These are phyloP conservation scores for Petroica traversi DNA, from an alignment of 2,113 vertebrate genomes.

Conservation along the genomic window DNA sequence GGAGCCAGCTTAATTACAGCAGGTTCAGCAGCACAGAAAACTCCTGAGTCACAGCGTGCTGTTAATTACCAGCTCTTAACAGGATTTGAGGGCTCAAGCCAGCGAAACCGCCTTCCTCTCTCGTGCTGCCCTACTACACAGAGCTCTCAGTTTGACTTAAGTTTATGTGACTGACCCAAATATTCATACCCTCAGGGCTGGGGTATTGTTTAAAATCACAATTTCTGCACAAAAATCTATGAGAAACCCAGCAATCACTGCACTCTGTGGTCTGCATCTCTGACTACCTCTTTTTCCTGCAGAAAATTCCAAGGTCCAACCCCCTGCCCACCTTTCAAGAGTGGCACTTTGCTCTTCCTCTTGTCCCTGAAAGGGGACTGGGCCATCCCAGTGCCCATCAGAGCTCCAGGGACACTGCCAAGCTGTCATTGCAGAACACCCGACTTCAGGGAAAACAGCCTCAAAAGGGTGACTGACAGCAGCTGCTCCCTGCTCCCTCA, in stretches of 20 bases:
- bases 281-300: neutral
- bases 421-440: neutral
- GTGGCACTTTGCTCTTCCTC: neutral
- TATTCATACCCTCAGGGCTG: neutral
- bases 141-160: neutral
- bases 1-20: neutral
- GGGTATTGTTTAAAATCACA: neutral
- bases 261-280: neutral
- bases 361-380: neutral
- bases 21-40: neutral
- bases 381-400: rapidly evolving
- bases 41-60: conserved; percentile 28
- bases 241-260: neutral
- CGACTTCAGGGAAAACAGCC: neutral
- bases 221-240: neutral
- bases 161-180: conserved; percentile 11
- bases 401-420: neutral
- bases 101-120: neutral
- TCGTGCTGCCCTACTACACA: rapidly evolving
- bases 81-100: conserved; percentile 5
- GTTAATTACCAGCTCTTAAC: conserved; percentile 53
- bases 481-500: conserved; percentile 1
- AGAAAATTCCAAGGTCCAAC: neutral
- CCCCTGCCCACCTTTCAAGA: neutral
- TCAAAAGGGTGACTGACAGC: neutral